A percentile compares a stretch with the other conserved stretches of the same genome.
phyloP scores from a whole-genome alignment of 2,797 vertebrate species.

The Cuniculus paca region DNA sequence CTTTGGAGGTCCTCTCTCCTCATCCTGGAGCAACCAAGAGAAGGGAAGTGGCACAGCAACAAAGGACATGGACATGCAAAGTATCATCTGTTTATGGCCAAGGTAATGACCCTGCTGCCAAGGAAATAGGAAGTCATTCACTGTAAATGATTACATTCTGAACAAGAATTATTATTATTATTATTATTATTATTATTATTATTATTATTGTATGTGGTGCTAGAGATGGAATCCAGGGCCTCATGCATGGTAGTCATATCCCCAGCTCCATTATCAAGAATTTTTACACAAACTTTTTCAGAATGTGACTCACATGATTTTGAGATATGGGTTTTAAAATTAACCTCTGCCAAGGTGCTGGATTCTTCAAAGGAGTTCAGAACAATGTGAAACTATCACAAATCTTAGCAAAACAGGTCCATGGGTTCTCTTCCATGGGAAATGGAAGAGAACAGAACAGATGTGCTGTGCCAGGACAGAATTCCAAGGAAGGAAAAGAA shows the following conservation, averaged over 20 bases:
- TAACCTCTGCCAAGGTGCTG: neutral
- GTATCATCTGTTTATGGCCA: neutral
- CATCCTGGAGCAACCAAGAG: neutral
- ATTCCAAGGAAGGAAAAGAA: neutral
- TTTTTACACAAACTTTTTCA: constrained; percentile 41
- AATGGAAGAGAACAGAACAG: neutral
- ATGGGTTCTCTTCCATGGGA: neutral
- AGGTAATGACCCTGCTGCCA: neutral
- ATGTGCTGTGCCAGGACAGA: neutral
- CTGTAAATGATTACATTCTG: neutral
- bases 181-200: neutral
- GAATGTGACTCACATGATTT: neutral
- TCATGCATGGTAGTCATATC: neutral
- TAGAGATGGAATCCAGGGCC: neutral
- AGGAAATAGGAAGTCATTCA: neutral
- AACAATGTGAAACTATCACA: neutral
- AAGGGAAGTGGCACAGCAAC: neutral
- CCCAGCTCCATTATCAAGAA: neutral
- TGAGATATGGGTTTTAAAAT: neutral
- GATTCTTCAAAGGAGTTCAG: neutral
- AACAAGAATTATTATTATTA: neutral
- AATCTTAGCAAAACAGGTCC: neutral
- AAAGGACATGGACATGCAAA: neutral
- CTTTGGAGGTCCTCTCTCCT: neutral
- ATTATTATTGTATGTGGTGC: neutral